Evolutionary conservation across 64 coral and sea anemone genomes (phyloP).

Genomic region (Catalaphyllia jardinei): DNA sequence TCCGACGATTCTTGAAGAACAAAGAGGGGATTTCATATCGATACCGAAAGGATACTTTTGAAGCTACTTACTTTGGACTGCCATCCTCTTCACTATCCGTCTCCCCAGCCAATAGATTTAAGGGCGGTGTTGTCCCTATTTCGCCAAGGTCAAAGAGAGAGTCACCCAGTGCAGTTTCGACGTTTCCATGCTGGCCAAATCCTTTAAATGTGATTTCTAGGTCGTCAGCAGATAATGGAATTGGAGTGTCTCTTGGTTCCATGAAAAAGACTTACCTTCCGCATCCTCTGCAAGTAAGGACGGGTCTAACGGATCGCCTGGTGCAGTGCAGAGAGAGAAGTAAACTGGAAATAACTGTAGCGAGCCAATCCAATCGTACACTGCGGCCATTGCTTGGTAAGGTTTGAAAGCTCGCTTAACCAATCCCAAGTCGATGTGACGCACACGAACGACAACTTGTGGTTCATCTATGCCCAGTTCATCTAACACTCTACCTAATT

Average conservation of each 20-base stretch:
- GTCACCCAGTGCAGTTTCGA: too few species aligned
- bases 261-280: constrained; percentile 6
- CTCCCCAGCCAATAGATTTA: neutral
- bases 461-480: constrained; percentile 20
- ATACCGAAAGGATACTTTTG: too few species aligned
- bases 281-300: neutral
- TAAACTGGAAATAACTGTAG: constrained; percentile 15
- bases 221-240: constrained; percentile 8
- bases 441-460: constrained; percentile 32
- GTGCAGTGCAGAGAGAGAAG: constrained; percentile 6
- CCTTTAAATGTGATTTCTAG: constrained; percentile 36
- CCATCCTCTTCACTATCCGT: neutral
- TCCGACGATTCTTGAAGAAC: too few species aligned
- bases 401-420: constrained; percentile 27
- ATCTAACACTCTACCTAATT: constrained; percentile 18
- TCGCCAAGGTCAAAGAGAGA: too few species aligned
- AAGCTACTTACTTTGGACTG: neutral
- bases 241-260: constrained; percentile 1
- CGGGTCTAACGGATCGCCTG: constrained; percentile 9
- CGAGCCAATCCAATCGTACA: constrained; percentile 60
- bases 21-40: too few species aligned
- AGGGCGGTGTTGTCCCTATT: neutral
- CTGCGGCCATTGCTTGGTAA: constrained; percentile 11
- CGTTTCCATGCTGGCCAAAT: constrained; percentile 1
- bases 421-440: constrained; percentile 32